These are phyloP conservation scores for Drosophila mayri DNA, from an alignment of 1,140 invertebrate species.

Conservation along the genomic window DNA sequence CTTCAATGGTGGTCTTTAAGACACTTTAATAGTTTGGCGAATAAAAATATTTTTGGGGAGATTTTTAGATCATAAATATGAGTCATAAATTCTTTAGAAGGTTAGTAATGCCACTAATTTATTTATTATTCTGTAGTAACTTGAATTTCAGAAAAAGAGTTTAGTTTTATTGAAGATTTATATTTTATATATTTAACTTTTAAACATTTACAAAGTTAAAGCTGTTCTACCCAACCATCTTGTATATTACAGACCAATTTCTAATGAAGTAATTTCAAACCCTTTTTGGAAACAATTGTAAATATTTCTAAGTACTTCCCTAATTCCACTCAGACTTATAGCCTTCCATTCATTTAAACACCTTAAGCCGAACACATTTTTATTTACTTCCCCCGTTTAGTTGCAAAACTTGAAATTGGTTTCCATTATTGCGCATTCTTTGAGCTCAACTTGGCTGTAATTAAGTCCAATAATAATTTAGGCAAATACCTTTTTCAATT, in stretches of 20 bases:
- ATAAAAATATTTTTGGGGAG: not conserved
- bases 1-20: slow-evolving; percentile 7
- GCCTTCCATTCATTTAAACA: slow-evolving; percentile 17
- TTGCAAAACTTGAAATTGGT: slow-evolving; percentile 52
- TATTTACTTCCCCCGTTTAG: not conserved
- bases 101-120: not conserved
- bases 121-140: not conserved
- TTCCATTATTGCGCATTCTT: slow-evolving; percentile 66
- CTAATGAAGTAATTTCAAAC: not conserved
- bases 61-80: not conserved
- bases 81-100: too few species aligned
- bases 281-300: not conserved
- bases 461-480: slow-evolving; percentile 84
- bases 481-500: slow-evolving; percentile 76
- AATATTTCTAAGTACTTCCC: slow-evolving; percentile 4
- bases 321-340: slow-evolving; percentile 12
- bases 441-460: slow-evolving; percentile 62
- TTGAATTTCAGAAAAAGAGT: not conserved
- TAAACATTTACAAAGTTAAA: not conserved
- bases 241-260: too few species aligned
- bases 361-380: slow-evolving; percentile 22
- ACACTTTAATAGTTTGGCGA: slow-evolving; percentile 12
- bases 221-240: not conserved
- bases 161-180: too few species aligned
- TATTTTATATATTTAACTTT: not conserved